Evolutionary conservation across 2,888 invertebrate genomes (phyloP).

Genomic region (Drosophila kokeensis): DNA sequence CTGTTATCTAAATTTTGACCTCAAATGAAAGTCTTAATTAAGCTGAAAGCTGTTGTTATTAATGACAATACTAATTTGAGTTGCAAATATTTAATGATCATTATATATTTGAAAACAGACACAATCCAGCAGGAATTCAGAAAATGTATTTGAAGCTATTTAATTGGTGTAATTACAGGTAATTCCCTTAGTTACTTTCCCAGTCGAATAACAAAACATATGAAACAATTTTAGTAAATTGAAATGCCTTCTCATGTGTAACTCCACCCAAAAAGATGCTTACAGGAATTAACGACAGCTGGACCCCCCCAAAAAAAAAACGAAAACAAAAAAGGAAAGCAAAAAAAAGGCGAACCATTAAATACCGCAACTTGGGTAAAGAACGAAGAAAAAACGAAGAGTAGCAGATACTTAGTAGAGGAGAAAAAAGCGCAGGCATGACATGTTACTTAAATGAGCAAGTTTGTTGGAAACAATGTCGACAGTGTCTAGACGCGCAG

Average conservation of each 20-base stretch:
- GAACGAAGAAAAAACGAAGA: conserved; percentile 17
- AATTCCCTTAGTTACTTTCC: neutral
- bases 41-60: no score
- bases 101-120: neutral
- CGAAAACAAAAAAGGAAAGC: neutral
- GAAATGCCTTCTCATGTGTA: neutral
- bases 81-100: neutral
- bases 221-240: neutral
- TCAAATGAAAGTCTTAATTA: no score
- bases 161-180: neutral
- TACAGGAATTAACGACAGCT: conserved; percentile 11
- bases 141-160: neutral
- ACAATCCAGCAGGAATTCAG: rapidly evolving
- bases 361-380: neutral
- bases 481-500: conserved; percentile 80
- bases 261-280: neutral
- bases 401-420: conserved; percentile 39
- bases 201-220: no score
- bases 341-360: neutral
- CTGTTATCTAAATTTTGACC: neutral
- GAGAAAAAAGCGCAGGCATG: conserved; percentile 56
- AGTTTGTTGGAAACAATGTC: conserved; percentile 82
- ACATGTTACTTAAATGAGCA: conserved; percentile 80
- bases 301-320: neutral
- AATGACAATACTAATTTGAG: neutral